Base-by-base conservation (phyloP, 2,888 invertebrate genomes). In the Atethmia centrago region DNA sequence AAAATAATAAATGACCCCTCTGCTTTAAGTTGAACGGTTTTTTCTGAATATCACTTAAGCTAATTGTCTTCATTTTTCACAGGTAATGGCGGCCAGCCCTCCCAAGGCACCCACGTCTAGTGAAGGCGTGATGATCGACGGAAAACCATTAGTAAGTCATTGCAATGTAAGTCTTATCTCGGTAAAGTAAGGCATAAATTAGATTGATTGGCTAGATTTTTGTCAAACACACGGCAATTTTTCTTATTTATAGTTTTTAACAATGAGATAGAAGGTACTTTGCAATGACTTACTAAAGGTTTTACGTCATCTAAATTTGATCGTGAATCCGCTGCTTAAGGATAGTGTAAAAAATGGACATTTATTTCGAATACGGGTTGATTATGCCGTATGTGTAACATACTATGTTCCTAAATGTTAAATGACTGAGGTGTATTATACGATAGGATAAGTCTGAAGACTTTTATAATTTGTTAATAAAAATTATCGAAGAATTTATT, bases 81-180 rank as follows among this genome's bases (percentile, higher is more conserved):
- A 95, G 95, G 95, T 93, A 95, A 92, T 82, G 90, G 92, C 69
- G 92, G 87, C 71, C 93, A 92, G 80, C 90, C 94, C n/a, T 87
- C 94, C 3, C 95, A 94, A 83, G 95, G 92, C 45, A 95, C 95
- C 71, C 95, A 95, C 83, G 95, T 95, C 84, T 95, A 95, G 90
- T 88, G 74, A 85, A 85, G 79, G 84, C 70, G 74, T 80, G 61
- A 61, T 77, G 66, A 83, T 70, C 47, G 19, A 21, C 7, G 21
- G 7, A 47, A 21, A 47, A 47, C 47, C 21, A 19, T 14, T 14
- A 8, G 21, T 21, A 47, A 21, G 47, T 21, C 21, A 21, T 47
- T 21, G 47, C 47, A 47, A 47, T 47, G 2, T 16, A 16, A 45
- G 2, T 47, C 47, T 19, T 47, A 2, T 47, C 21, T 47, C 47